Conservation (phyloP, 2,797 vertebrate species). For the Lithobates sylvaticus region DNA sequence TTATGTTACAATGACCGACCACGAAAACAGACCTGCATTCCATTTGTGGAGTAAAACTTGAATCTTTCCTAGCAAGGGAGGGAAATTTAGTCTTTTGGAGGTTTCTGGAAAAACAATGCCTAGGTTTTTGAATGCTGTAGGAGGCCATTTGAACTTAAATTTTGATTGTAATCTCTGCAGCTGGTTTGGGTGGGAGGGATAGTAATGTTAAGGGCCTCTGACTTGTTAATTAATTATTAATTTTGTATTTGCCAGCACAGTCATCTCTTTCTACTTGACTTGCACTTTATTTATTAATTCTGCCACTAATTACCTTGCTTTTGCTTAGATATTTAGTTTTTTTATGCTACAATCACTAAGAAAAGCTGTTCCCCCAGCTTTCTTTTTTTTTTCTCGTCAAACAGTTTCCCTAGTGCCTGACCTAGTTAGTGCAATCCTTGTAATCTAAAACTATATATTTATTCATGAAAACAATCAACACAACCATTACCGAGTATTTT, state of each 20-base stretch:
- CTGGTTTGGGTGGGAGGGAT: no score
- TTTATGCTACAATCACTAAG: background rate
- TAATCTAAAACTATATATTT: slow-evolving; percentile 19
- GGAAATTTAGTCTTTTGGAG: no score
- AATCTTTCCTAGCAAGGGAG: no score
- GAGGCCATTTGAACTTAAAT: no score
- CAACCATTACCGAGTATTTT: slow-evolving; percentile 25
- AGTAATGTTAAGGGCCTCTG: no score
- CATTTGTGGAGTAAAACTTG: no score
- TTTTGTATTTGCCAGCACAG: background rate
- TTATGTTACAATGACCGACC: no score
- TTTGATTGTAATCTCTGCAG: no score
- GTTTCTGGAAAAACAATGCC: no score
- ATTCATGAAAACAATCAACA: slow-evolving; percentile 22
- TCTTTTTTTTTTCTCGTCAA: background rate
- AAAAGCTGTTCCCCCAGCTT: background rate
- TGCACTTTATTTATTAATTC: background rate
- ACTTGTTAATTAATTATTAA: background rate
- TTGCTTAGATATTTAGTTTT: background rate
- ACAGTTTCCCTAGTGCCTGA: background rate
- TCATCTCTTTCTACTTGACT: background rate
- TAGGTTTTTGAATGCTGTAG: no score
- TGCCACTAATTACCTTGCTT: background rate
- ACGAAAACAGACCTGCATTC: no score
- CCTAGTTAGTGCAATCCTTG: background rate